These are phyloP conservation scores for Rhopilema esculentum DNA, from an alignment of 30 jellyfish, hydroid and myxozoan species.

Conservation along the genomic window DNA sequence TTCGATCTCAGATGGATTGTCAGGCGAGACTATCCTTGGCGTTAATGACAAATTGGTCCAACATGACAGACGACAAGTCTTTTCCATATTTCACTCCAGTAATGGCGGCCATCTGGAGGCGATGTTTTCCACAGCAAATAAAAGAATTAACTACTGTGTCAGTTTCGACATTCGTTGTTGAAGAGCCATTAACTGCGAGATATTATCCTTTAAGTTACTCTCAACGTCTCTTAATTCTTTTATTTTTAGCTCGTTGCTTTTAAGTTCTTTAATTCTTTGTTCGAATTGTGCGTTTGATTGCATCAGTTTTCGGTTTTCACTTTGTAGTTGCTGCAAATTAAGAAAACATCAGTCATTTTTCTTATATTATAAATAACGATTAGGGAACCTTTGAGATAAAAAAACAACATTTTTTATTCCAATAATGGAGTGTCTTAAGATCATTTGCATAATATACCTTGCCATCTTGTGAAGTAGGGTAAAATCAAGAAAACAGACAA, in stretches of 20 bases:
- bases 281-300: slow-evolving; percentile 59
- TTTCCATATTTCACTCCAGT: not conserved
- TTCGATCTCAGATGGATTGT: not conserved
- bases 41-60: not conserved
- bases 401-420: no score
- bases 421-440: no score
- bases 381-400: not conserved
- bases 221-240: slow-evolving; percentile 60
- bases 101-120: not conserved
- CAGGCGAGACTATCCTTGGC: not conserved
- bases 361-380: no score
- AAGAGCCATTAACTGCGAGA: slow-evolving; percentile 61
- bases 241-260: slow-evolving; percentile 39
- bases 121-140: not conserved
- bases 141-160: slow-evolving; percentile 17
- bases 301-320: slow-evolving; percentile 59
- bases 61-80: no score
- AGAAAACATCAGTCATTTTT: not conserved
- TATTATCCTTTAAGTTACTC: slow-evolving; percentile 57
- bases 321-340: slow-evolving; percentile 62
- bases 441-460: no score
- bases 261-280: slow-evolving; percentile 53
- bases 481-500: no score
- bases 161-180: slow-evolving; percentile 66
- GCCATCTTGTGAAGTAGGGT: no score